These are phyloP conservation scores for Nettapus auritus DNA, from an alignment of 2,113 vertebrate species.

Conservation along the genomic window DNA sequence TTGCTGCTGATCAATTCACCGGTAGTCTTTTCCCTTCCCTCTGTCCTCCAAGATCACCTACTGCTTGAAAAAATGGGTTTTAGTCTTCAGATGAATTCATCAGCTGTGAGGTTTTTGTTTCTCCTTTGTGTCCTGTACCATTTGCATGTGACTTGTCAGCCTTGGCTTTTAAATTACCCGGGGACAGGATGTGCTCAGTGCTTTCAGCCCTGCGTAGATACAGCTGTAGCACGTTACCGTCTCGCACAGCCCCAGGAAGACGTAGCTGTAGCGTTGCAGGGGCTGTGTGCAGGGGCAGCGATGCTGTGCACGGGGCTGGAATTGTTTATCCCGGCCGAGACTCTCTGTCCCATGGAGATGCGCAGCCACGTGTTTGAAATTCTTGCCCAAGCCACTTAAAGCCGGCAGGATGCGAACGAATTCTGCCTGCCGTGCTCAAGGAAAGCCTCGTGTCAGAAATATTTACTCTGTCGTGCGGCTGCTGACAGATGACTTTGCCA, in stretches of 20 bases:
- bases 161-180: fast-evolving
- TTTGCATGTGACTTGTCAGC: background rate
- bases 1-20: background rate
- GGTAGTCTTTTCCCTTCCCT: background rate
- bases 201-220: background rate
- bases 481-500: background rate
- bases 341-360: fast-evolving
- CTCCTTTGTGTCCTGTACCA: background rate
- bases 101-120: background rate
- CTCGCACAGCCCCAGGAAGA: fast-evolving
- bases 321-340: background rate
- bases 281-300: background rate
- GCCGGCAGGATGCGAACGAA: background rate
- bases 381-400: background rate
- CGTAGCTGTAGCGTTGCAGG: fast-evolving
- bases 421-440: background rate
- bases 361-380: background rate
- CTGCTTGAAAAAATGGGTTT: background rate
- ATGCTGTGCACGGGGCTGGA: background rate
- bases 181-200: background rate
- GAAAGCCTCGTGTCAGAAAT: background rate
- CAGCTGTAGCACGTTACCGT: fast-evolving
- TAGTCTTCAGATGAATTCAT: background rate
- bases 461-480: background rate
- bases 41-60: background rate